phyloP scores from a whole-genome alignment of 1,140 invertebrate genomes.

The Hestina assimilis region DNA sequence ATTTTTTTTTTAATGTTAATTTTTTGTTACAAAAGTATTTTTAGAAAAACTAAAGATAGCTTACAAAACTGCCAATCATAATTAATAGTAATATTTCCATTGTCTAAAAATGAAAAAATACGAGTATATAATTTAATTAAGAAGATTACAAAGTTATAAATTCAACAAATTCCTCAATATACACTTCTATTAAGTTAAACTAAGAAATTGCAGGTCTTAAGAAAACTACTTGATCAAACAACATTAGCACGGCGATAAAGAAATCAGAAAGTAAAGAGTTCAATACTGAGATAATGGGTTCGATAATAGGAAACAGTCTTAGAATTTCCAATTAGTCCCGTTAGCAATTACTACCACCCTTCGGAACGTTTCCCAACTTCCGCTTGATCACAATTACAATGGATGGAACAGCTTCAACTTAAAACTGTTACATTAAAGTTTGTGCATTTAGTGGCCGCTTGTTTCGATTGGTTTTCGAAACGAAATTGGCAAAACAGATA shows the following conservation, averaged over 20 bases:
- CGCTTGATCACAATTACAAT: neutral
- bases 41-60: too few relatives aligned
- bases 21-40: too few relatives aligned
- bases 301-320: constrained; percentile 12
- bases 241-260: constrained; percentile 6
- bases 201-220: neutral
- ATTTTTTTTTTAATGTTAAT: too few relatives aligned
- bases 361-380: neutral
- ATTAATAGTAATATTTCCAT: too few relatives aligned
- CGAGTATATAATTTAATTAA: too few relatives aligned
- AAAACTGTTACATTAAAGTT: constrained; percentile 2
- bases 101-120: too few relatives aligned
- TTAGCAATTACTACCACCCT: constrained; percentile 4
- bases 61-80: too few relatives aligned
- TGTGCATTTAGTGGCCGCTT: neutral
- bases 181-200: neutral
- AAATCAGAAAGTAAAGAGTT: constrained; percentile 13
- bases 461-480: neutral
- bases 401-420: neutral
- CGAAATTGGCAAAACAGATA: constrained; percentile 2
- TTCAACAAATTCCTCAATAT: too few relatives aligned
- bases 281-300: neutral
- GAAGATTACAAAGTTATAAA: too few relatives aligned
- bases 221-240: constrained; percentile 4
- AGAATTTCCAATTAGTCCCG: constrained; percentile 22